phyloP scores from a whole-genome alignment of 2,797 vertebrate genomes.

The Propithecus perrieri region DNA sequence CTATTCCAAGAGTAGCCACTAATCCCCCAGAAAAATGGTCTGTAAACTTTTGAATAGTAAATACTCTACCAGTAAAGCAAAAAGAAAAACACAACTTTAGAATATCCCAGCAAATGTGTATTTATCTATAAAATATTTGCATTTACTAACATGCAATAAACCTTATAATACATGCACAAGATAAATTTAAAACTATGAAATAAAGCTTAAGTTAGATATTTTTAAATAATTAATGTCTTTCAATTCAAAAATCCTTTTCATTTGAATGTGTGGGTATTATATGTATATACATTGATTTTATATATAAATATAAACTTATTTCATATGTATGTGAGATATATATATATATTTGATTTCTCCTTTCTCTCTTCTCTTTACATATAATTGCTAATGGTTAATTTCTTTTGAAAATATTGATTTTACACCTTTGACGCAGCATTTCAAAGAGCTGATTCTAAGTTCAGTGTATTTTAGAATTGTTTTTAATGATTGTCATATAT shows the following conservation, averaged over 20 bases:
- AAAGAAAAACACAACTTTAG: not conserved
- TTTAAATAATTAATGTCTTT: not conserved
- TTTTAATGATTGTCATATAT: not conserved
- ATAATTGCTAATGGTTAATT: not conserved
- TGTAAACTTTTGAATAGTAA: not conserved
- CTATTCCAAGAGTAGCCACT: not conserved
- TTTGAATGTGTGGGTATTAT: not conserved
- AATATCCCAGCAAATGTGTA: not conserved
- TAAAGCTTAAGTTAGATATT: not conserved
- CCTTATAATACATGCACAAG: not conserved
- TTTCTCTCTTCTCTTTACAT: not conserved
- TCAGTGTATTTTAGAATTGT: not conserved
- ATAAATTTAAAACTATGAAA: not conserved
- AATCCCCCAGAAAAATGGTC: not conserved
- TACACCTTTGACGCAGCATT: not conserved
- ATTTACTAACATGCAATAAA: not conserved
- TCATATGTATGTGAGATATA: not conserved
- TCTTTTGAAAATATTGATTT: not conserved
- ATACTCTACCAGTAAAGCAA: not conserved
- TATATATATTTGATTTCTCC: not conserved
- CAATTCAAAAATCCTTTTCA: not conserved
- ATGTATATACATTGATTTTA: not conserved
- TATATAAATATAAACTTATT: not conserved
- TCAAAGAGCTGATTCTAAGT: not conserved
- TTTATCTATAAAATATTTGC: not conserved